These are phyloP conservation scores for Clupea harengus DNA, from an alignment of 2,113 vertebrate species.

Conservation along the genomic window DNA sequence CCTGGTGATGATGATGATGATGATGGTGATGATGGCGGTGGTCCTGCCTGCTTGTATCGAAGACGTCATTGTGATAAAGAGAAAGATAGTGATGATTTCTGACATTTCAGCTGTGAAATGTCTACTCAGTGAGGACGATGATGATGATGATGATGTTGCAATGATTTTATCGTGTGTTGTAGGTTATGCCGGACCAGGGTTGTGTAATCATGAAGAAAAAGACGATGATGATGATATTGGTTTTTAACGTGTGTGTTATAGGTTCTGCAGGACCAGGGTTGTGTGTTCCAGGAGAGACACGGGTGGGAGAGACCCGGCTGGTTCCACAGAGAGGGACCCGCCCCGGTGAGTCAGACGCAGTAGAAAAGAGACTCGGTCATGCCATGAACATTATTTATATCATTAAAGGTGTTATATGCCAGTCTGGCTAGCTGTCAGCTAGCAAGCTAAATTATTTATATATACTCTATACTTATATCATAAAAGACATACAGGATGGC, in stretches of 20 bases:
- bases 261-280: slow-evolving; percentile 85
- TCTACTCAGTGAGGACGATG: slow-evolving; percentile 69
- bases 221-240: neutral
- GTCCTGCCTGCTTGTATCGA: no score
- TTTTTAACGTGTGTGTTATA: slow-evolving; percentile 51
- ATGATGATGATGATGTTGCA: neutral
- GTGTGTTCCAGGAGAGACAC: slow-evolving; percentile 92
- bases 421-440: no score
- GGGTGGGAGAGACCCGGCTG: slow-evolving; percentile 97
- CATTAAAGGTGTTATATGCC: no score
- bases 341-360: slow-evolving; percentile 74
- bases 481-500: no score
- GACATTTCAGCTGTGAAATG: slow-evolving; percentile 73
- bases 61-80: no score
- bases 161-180: neutral
- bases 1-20: no score
- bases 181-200: slow-evolving; percentile 85
- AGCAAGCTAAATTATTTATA: no score
- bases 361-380: no score
- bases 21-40: no score
- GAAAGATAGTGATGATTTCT: no score
- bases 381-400: no score
- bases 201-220: slow-evolving; percentile 64
- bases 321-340: slow-evolving; percentile 77
- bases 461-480: no score